Conservation (phyloP, 2,113 vertebrate species). For the Stegostoma tigrinum region DNA sequence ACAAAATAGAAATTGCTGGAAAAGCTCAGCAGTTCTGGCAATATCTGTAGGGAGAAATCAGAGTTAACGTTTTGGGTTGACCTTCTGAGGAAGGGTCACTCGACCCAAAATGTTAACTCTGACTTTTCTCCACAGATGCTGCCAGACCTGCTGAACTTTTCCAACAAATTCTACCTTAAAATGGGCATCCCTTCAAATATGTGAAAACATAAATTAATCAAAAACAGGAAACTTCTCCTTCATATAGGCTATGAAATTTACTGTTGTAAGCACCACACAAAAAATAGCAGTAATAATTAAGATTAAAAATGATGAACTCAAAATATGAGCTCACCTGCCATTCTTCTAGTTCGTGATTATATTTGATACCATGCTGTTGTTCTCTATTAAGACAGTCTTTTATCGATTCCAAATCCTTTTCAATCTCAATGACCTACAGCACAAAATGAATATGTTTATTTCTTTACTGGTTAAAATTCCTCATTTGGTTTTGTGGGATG, state of each 20-base stretch:
- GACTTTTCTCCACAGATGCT: too few species aligned
- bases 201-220: background rate
- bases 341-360: conserved; percentile 72
- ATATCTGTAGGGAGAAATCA: too few species aligned
- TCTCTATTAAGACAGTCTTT: conserved; percentile 60
- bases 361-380: conserved; percentile 63
- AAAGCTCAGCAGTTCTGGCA: too few species aligned
- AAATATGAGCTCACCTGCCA: conserved; percentile 62
- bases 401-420: conserved; percentile 66
- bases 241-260: background rate
- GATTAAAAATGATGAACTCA: background rate
- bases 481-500: background rate
- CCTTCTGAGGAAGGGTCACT: too few species aligned
- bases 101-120: too few species aligned
- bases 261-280: too few species aligned
- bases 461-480: background rate
- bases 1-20: too few species aligned
- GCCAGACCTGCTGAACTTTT: too few species aligned
- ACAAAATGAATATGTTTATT: background rate
- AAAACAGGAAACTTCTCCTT: background rate
- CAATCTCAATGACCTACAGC: conserved; percentile 67
- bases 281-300: too few species aligned
- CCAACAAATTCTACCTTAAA: too few species aligned
- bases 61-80: too few species aligned
- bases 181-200: background rate